Conservation (phyloP, 2,888 invertebrate species). For the Rotaria magnacalcarata region DNA sequence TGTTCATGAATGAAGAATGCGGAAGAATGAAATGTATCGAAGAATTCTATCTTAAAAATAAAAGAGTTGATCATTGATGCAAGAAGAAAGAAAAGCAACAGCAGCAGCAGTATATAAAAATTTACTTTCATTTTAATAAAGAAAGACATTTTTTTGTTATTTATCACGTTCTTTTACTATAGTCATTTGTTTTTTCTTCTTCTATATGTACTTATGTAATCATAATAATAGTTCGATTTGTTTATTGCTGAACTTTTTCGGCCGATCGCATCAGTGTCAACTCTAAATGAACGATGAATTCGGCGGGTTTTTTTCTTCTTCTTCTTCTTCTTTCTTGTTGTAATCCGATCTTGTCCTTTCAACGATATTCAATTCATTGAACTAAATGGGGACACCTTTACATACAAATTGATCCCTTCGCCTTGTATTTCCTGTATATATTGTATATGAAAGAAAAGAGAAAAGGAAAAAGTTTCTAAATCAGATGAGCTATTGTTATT, state of each 20-base stretch:
- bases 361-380: constrained; percentile 2
- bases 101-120: too few species aligned
- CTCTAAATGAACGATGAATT: constrained; percentile 10
- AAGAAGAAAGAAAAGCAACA: too few species aligned
- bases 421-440: constrained; percentile 22
- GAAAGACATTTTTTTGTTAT: too few species aligned
- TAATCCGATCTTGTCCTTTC: constrained; percentile 21
- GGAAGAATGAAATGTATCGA: not conserved
- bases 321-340: not conserved
- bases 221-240: not conserved
- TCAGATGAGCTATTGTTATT: constrained; percentile 33
- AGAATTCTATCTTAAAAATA: not conserved
- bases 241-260: not conserved
- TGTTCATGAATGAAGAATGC: not conserved
- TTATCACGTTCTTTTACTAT: too few species aligned
- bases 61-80: too few species aligned
- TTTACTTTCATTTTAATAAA: too few species aligned
- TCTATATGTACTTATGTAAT: not conserved
- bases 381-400: not conserved
- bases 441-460: not conserved
- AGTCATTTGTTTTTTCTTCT: too few species aligned
- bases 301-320: not conserved
- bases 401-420: constrained; percentile 24
- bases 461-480: not conserved
- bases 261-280: constrained; percentile 5